Conservation (phyloP, 2,888 invertebrate genomes). For the Parasteatoda lunata region DNA sequence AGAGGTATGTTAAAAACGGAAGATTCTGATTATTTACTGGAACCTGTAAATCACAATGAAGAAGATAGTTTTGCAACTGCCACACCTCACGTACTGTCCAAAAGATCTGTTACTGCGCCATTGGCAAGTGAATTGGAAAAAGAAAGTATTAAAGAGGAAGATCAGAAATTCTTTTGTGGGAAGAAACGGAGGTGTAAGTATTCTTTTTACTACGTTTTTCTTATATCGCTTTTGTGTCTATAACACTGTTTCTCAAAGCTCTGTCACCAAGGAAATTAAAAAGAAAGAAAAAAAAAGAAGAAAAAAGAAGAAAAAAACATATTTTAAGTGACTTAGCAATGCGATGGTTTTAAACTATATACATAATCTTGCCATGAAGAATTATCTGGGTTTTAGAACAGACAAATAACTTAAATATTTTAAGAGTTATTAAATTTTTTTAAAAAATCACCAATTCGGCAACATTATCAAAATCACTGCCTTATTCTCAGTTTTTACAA, state of each 20-base stretch:
- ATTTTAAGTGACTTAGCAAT: no score
- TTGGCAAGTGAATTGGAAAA: background rate
- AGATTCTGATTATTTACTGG: slow-evolving; percentile 34
- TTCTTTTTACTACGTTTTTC: no score
- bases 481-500: no score
- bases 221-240: no score
- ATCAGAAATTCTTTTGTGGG: slow-evolving; percentile 51
- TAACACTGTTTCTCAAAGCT: background rate
- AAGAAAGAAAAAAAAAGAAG: background rate
- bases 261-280: background rate
- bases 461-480: no score
- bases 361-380: no score
- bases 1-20: slow-evolving; percentile 41
- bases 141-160: background rate
- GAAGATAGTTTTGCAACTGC: background rate
- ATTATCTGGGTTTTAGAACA: no score
- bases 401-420: no score
- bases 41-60: slow-evolving; percentile 17
- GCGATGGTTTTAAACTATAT: no score
- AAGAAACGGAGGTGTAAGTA: slow-evolving; percentile 53
- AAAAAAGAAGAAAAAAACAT: background rate
- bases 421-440: no score
- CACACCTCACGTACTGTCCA: slow-evolving; percentile 15
- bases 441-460: no score
- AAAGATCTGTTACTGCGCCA: slow-evolving; percentile 6